Evolutionary conservation across 2,888 invertebrate species (phyloP).

Genomic region (Linnaemya vulpina): DNA sequence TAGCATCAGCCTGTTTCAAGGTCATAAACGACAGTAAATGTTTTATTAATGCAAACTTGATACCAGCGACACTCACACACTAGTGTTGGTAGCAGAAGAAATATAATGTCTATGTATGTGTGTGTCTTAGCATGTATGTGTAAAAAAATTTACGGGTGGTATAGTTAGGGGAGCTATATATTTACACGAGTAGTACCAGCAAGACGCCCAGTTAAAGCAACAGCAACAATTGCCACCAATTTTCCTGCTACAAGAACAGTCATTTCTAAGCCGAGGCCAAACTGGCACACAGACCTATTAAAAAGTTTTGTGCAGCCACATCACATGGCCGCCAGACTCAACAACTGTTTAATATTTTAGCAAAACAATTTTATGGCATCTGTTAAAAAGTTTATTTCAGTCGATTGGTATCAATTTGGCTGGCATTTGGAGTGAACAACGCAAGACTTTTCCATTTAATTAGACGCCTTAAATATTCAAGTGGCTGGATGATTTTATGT

Average conservation of each 20-base stretch:
- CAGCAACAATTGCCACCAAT: background rate
- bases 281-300: slow-evolving; percentile 65
- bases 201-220: background rate
- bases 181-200: background rate
- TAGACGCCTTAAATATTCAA: slow-evolving; percentile 31
- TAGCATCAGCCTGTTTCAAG: slow-evolving; percentile 71
- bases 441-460: slow-evolving; percentile 5
- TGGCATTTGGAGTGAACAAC: background rate
- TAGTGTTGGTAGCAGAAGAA: slow-evolving; percentile 1
- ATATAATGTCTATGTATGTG: slow-evolving; percentile 3
- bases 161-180: slow-evolving; percentile 18
- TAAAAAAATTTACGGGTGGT: slow-evolving; percentile 21
- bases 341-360: background rate
- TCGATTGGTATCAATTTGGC: too few relatives aligned
- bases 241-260: background rate
- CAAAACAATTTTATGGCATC: background rate
- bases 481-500: slow-evolving; percentile 11
- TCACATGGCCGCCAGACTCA: slow-evolving; percentile 44
- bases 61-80: slow-evolving; percentile 1
- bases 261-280: background rate
- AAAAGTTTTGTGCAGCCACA: slow-evolving; percentile 18
- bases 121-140: slow-evolving; percentile 22
- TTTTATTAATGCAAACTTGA: slow-evolving; percentile 43
- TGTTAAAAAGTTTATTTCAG: background rate
- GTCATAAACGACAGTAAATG: slow-evolving; percentile 64